These are phyloP conservation scores for Rhinoraja longicauda DNA, from an alignment of 2,797 vertebrate species.

Conservation along the genomic window DNA sequence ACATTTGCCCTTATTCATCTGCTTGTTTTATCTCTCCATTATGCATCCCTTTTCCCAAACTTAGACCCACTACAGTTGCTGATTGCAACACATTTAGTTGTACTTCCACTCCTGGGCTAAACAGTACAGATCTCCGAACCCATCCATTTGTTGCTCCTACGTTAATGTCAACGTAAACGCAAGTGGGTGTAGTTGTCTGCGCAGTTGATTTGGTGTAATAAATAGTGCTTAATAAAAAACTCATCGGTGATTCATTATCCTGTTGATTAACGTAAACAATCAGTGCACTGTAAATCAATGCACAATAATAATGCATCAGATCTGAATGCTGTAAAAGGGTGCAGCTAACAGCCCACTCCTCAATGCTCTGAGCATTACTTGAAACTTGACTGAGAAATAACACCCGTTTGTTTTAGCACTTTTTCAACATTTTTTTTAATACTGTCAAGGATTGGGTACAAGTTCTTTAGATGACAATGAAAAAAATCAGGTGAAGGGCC, in stretches of 20 bases:
- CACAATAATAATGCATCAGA: neutral
- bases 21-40: neutral
- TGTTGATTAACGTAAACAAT: neutral
- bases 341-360: neutral
- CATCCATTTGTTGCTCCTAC: neutral
- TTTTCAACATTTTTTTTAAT: neutral
- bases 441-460: neutral
- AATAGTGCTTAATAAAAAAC: neutral
- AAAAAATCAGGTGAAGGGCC: neutral
- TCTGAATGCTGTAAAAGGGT: neutral
- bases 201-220: neutral
- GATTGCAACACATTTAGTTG: neutral
- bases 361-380: neutral
- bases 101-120: too few species aligned
- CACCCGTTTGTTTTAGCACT: neutral
- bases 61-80: too few species aligned
- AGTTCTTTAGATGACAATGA: neutral
- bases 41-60: neutral
- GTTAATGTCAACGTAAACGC: neutral
- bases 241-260: neutral
- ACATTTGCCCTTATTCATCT: too few species aligned
- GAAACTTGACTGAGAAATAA: neutral
- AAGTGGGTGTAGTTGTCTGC: too few species aligned
- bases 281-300: too few species aligned
- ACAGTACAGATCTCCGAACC: too few species aligned